These are phyloP conservation scores for Intellagama lesueurii DNA, from an alignment of 2,797 vertebrate species.

Conservation along the genomic window DNA sequence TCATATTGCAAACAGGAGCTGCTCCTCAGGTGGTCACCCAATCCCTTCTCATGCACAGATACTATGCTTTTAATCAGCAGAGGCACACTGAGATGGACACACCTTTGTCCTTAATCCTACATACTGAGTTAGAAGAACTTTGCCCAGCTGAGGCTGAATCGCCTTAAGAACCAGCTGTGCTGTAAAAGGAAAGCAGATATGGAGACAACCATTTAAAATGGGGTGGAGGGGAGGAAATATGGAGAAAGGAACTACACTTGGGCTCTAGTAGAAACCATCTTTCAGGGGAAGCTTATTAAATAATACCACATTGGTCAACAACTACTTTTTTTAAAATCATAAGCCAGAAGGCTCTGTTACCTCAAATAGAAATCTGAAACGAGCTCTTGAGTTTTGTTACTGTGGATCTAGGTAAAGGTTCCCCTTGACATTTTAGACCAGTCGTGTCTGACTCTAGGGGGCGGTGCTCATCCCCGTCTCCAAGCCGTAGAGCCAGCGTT, in stretches of 20 bases:
- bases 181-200: too few species aligned
- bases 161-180: too few species aligned
- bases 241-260: too few species aligned
- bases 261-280: too few species aligned
- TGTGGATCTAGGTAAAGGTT: conserved; percentile 33
- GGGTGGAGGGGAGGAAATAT: too few species aligned
- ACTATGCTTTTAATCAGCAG: background rate
- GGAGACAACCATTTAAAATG: too few species aligned
- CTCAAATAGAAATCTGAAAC: conserved; percentile 47
- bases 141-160: background rate
- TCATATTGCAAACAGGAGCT: background rate
- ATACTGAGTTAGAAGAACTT: background rate
- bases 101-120: background rate
- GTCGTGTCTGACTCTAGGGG: too few species aligned
- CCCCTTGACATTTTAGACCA: too few species aligned
- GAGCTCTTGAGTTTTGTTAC: conserved; percentile 33
- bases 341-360: background rate
- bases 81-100: background rate
- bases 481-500: too few species aligned
- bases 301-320: background rate
- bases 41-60: background rate
- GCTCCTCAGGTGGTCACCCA: background rate
- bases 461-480: too few species aligned
- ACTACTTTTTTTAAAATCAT: background rate
- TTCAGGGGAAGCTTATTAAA: background rate